These are phyloP conservation scores for Porites evermanni DNA, from an alignment of 92 coral and sea anemone species.

Conservation along the genomic window DNA sequence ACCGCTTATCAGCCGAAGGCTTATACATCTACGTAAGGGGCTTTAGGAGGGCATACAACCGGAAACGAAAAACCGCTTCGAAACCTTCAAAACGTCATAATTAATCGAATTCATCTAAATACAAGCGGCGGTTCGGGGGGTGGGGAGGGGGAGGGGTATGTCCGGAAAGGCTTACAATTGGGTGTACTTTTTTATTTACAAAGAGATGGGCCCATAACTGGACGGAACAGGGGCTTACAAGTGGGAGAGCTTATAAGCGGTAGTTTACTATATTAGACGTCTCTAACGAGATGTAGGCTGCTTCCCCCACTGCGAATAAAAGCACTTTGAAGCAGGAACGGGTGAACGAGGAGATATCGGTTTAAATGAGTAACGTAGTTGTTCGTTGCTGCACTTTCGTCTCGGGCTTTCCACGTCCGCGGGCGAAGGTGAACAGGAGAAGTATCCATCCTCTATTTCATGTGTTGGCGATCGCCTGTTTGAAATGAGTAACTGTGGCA, in stretches of 20 bases:
- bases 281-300: slow-evolving; percentile 21
- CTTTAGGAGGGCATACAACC: too few relatives aligned
- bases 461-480: slow-evolving; percentile 39
- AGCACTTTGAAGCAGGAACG: slow-evolving; percentile 21
- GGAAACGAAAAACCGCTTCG: too few relatives aligned
- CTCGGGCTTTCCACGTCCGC: slow-evolving; percentile 68
- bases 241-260: not conserved
- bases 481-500: slow-evolving; percentile 75
- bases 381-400: slow-evolving; percentile 55
- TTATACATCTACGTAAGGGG: too few relatives aligned
- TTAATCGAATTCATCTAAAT: too few relatives aligned
- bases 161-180: too few relatives aligned
- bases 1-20: too few relatives aligned
- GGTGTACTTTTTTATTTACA: too few relatives aligned
- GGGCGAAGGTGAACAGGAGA: slow-evolving; percentile 80
- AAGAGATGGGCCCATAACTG: too few relatives aligned
- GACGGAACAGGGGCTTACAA: not conserved
- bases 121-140: too few relatives aligned
- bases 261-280: not conserved
- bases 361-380: slow-evolving; percentile 68
- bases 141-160: too few relatives aligned
- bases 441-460: slow-evolving; percentile 80
- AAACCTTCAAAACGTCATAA: too few relatives aligned
- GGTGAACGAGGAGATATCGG: slow-evolving; percentile 76
- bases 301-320: slow-evolving; percentile 19